Evolutionary conservation across 2,797 vertebrate species (phyloP).

Genomic region (Lateolabrax maculatus): DNA sequence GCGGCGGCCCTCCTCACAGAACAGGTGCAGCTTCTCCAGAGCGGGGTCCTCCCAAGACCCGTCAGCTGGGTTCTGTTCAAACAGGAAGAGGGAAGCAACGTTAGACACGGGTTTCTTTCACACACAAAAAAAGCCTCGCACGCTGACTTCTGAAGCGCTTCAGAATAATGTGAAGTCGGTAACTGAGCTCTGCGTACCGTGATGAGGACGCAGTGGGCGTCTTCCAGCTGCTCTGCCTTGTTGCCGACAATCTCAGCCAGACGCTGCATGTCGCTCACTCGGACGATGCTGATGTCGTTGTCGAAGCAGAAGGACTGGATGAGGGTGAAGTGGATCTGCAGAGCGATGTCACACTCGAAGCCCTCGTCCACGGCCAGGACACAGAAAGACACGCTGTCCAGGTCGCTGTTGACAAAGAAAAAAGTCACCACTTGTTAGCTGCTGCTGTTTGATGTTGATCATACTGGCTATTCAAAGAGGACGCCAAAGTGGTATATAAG

Average conservation of each 20-base stretch:
- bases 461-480: neutral
- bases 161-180: fast-evolving
- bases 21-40: slow-evolving; percentile 87
- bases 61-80: slow-evolving; percentile 79
- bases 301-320: slow-evolving; percentile 99
- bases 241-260: slow-evolving; percentile 89
- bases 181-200: slow-evolving; percentile 85
- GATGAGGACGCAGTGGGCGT: slow-evolving; percentile 95
- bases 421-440: slow-evolving; percentile 19
- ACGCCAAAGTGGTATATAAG: neutral
- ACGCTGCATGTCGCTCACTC: slow-evolving; percentile 90
- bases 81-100: neutral
- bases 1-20: slow-evolving; percentile 85
- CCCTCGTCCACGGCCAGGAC: slow-evolving; percentile 91
- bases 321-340: slow-evolving; percentile 98
- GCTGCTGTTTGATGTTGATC: neutral
- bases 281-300: slow-evolving; percentile 95
- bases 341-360: slow-evolving; percentile 92
- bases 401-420: slow-evolving; percentile 84
- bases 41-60: slow-evolving; percentile 85
- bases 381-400: slow-evolving; percentile 93
- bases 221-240: slow-evolving; percentile 83
- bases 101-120: slow-evolving; percentile 23
- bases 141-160: too few relatives aligned
- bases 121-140: neutral